Evolutionary conservation across 2,888 invertebrate species (phyloP).

Genomic region (Drosophila birchii): DNA sequence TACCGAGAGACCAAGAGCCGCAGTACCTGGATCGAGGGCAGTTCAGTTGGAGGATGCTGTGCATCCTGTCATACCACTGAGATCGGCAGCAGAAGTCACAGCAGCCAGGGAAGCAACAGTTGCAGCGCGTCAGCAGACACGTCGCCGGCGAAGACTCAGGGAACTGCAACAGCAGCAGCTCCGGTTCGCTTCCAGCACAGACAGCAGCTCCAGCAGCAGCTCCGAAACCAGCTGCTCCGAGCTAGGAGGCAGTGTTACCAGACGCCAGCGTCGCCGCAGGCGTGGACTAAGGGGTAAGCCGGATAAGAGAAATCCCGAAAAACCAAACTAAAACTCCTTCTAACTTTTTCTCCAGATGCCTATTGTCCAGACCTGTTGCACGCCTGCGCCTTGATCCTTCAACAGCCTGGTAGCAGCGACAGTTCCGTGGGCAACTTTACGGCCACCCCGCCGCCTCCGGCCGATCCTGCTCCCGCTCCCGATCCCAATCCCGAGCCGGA

Average conservation of each 20-base stretch:
- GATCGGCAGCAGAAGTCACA: slow-evolving; percentile 12
- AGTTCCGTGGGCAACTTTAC: slow-evolving; percentile 81
- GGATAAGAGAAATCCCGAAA: not conserved
- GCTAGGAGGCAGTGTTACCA: slow-evolving; percentile 33
- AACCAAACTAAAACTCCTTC: not conserved
- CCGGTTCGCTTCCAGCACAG: slow-evolving; percentile 63
- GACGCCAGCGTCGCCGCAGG: slow-evolving; percentile 66
- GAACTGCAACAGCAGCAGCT: slow-evolving; percentile 69
- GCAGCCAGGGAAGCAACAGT: slow-evolving; percentile 44
- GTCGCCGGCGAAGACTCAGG: slow-evolving; percentile 64
- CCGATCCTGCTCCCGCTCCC: not conserved
- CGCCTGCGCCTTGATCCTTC: slow-evolving; percentile 83
- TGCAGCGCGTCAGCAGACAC: slow-evolving; percentile 65
- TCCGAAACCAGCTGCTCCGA: slow-evolving; percentile 55
- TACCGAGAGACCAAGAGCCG: slow-evolving; percentile 56
- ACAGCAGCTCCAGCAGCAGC: slow-evolving; percentile 67
- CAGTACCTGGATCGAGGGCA: slow-evolving; percentile 19
- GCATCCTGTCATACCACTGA: slow-evolving; percentile 12
- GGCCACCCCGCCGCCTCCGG: slow-evolving; percentile 68
- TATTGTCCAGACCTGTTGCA: slow-evolving; percentile 84
- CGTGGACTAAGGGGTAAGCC: slow-evolving; percentile 68
- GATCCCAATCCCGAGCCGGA: slow-evolving; percentile 18
- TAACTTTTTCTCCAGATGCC: slow-evolving; percentile 69
- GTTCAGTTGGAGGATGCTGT: slow-evolving; percentile 44
- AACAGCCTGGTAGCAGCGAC: slow-evolving; percentile 77